Evolutionary conservation across 2,113 vertebrate species (phyloP).

Genomic region (Sylvia atricapilla): DNA sequence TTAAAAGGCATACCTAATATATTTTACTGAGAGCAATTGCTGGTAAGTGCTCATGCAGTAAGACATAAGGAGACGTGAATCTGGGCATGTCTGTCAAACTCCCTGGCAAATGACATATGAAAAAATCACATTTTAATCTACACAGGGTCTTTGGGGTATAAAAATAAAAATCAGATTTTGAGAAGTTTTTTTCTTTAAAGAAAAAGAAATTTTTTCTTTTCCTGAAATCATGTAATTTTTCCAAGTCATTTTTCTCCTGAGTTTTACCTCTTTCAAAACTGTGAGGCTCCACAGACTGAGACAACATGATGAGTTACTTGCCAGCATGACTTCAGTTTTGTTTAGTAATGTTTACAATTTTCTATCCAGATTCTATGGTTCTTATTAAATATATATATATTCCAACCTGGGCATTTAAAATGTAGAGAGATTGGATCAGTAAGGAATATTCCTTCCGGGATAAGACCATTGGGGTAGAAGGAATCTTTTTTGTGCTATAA

Average conservation of each 20-base stretch:
- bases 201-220: background rate
- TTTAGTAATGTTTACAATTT: background rate
- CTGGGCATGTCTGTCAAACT: slow-evolving; percentile 31
- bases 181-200: background rate
- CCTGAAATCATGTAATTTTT: background rate
- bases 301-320: background rate
- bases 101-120: slow-evolving; percentile 32
- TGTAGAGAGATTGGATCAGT: background rate
- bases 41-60: slow-evolving; percentile 45
- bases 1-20: slow-evolving; percentile 50
- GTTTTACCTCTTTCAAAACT: background rate
- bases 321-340: background rate
- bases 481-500: background rate
- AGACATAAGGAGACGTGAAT: slow-evolving; percentile 32
- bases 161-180: background rate
- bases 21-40: slow-evolving; percentile 44
- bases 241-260: background rate
- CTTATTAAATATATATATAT: background rate
- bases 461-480: accelerated
- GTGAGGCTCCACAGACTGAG: background rate
- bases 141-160: background rate
- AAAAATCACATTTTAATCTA: slow-evolving; percentile 39
- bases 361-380: background rate
- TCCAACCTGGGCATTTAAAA: background rate
- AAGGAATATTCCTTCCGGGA: background rate